A percentile compares a stretch with the other conserved stretches of the same genome.
Evolutionary conservation across 2,888 invertebrate species (phyloP).

Genomic region (Thumatha senex): DNA sequence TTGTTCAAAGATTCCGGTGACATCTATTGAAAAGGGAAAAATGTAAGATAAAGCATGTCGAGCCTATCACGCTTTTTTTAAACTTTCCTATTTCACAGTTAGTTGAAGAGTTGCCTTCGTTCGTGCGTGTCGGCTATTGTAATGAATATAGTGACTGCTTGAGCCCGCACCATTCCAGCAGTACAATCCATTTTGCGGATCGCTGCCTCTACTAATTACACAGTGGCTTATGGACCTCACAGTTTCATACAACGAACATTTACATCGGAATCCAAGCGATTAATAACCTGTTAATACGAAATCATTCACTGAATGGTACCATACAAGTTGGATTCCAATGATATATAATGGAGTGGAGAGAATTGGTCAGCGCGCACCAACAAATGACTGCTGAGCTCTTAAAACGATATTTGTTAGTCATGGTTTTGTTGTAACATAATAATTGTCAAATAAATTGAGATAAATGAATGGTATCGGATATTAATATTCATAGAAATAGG

Average conservation of each 20-base stretch:
- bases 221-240: slow-evolving; percentile 46
- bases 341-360: slow-evolving; percentile 39
- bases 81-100: slow-evolving; percentile 48
- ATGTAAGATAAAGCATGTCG: slow-evolving; percentile 11
- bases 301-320: neutral
- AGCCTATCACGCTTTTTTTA: slow-evolving; percentile 24
- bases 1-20: neutral
- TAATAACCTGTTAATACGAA: slow-evolving; percentile 58
- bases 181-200: slow-evolving; percentile 65
- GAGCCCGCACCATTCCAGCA: slow-evolving; percentile 38
- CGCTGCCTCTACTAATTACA: slow-evolving; percentile 65
- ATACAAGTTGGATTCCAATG: slow-evolving; percentile 47
- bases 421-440: slow-evolving; percentile 13
- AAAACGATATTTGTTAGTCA: slow-evolving; percentile 23
- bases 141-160: slow-evolving; percentile 30
- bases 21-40: slow-evolving; percentile 6
- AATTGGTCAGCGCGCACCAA: slow-evolving; percentile 29
- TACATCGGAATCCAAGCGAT: slow-evolving; percentile 32
- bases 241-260: slow-evolving; percentile 45
- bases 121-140: slow-evolving; percentile 38
- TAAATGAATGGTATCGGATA: slow-evolving; percentile 14
- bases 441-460: slow-evolving; percentile 15
- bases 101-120: slow-evolving; percentile 40
- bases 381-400: slow-evolving; percentile 28
- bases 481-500: slow-evolving; percentile 23